phyloP scores from a whole-genome alignment of 2,113 vertebrate genomes.

The Galbula dea region DNA sequence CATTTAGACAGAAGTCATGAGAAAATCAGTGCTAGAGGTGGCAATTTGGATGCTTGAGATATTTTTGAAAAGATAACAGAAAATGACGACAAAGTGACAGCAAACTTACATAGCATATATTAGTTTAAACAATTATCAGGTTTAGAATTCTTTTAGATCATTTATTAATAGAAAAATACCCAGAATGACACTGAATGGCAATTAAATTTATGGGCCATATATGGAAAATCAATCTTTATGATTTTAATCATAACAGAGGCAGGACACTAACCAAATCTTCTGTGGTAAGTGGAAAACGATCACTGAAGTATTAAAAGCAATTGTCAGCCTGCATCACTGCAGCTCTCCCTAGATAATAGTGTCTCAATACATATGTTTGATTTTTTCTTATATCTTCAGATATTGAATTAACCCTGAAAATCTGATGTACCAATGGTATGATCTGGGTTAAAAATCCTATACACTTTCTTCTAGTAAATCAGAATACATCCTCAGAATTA shows the following conservation, averaged over 20 bases:
- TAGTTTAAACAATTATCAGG: background rate
- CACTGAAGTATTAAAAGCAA: background rate
- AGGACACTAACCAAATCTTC: background rate
- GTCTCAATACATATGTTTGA: background rate
- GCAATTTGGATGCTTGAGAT: background rate
- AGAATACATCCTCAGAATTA: background rate
- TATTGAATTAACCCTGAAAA: background rate
- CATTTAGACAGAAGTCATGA: background rate
- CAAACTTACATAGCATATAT: background rate
- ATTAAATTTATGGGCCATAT: conserved; percentile 28
- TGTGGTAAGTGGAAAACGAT: background rate
- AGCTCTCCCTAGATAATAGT: background rate
- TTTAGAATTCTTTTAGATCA: background rate
- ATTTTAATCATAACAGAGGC: conserved; percentile 16
- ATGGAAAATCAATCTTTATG: conserved; percentile 27
- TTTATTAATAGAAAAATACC: conserved; percentile 7
- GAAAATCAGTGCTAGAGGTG: background rate
- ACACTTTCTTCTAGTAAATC: background rate
- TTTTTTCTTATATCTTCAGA: background rate
- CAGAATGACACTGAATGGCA: background rate
- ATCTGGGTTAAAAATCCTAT: background rate
- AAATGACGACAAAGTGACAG: background rate
- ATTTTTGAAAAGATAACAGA: background rate
- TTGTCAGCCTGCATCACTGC: background rate
- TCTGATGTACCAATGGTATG: background rate